phyloP scores from a whole-genome alignment of 2,888 invertebrate genomes.

The Apamea crenata region DNA sequence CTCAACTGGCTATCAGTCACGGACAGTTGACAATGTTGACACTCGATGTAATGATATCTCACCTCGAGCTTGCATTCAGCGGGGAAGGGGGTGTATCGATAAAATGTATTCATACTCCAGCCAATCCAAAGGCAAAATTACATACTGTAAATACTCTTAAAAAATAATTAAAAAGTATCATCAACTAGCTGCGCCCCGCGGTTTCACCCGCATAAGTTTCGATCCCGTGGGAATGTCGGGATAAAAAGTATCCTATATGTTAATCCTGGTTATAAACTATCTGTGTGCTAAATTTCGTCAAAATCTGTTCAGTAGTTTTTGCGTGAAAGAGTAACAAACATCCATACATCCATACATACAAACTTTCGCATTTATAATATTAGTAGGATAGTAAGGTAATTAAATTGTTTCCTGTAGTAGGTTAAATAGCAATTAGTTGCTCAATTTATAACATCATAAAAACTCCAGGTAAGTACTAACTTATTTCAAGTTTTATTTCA shows the following conservation, averaged over 20 bases:
- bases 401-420: neutral
- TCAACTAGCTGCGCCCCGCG: too few relatives aligned
- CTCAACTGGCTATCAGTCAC: neutral
- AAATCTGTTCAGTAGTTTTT: too few relatives aligned
- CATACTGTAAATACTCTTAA: neutral
- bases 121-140: neutral
- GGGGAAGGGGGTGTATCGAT: neutral
- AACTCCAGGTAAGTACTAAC: neutral
- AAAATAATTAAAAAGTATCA: neutral
- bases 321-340: too few relatives aligned
- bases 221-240: too few relatives aligned
- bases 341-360: too few relatives aligned
- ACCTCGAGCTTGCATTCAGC: neutral
- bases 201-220: too few relatives aligned
- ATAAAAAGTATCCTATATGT: too few relatives aligned
- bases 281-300: too few relatives aligned
- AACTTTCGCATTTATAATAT: too few relatives aligned
- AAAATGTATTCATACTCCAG: neutral
- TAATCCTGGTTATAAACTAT: too few relatives aligned
- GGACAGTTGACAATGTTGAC: slow-evolving; percentile 13
- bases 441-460: neutral
- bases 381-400: neutral
- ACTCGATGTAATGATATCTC: neutral
- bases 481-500: slow-evolving; percentile 13
- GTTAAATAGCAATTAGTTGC: neutral